A percentile compares a stretch with the other conserved stretches of the same genome.
phyloP scores from a whole-genome alignment of 2,888 invertebrate genomes.

The Apotomis turbidana region DNA sequence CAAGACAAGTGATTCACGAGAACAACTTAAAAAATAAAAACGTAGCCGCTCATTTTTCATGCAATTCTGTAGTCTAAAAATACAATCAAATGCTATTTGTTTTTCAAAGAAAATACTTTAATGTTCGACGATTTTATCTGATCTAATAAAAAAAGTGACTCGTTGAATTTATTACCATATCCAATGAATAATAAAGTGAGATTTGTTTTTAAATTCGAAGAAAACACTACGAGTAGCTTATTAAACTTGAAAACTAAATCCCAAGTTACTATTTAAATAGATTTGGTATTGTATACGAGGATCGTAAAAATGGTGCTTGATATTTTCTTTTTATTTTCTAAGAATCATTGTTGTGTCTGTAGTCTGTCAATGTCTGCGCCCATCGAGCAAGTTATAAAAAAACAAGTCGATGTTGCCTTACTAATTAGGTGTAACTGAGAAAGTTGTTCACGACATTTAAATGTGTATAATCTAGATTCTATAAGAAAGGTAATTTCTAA shows the following conservation, averaged over 20 bases:
- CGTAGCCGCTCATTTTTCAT: neutral
- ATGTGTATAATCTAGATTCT: too few species aligned
- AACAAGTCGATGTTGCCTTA: too few species aligned
- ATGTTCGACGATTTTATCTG: neutral
- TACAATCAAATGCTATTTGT: conserved; percentile 5
- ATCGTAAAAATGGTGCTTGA: neutral
- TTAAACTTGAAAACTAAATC: neutral
- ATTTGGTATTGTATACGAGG: neutral
- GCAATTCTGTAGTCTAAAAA: neutral
- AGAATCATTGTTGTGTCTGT: too few species aligned
- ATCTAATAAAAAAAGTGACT: neutral
- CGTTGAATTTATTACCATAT: conserved; percentile 5
- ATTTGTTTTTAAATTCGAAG: neutral
- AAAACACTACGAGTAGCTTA: neutral
- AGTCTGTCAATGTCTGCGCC: too few species aligned
- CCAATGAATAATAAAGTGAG: neutral
- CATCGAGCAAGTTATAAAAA: too few species aligned
- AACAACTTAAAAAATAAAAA: conserved; percentile 13
- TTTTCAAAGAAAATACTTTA: neutral
- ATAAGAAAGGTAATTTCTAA: too few species aligned
- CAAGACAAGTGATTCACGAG: neutral
- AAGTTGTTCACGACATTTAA: too few species aligned
- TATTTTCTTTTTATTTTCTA: neutral
- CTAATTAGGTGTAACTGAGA: too few species aligned
- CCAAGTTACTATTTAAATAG: neutral